Percentiles rank a stretch among this genome's conserved stretches.
phyloP scores from a whole-genome alignment of 2,113 vertebrate genomes.

The Brienomyrus brachyistius region DNA sequence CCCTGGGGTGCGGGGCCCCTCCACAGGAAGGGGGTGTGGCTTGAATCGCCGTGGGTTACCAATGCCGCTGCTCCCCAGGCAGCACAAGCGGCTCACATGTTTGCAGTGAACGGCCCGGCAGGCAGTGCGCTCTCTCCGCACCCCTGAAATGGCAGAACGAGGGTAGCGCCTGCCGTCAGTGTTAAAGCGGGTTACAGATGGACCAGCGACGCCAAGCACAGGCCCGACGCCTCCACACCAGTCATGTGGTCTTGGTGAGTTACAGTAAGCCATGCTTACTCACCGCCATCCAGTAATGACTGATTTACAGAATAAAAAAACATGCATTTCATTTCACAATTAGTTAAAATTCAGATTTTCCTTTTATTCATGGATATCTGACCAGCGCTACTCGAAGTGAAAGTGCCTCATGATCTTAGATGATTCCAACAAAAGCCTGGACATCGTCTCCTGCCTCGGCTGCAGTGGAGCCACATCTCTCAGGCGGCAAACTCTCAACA shows the following conservation, averaged over 20 bases:
- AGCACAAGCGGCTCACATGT: slow-evolving; percentile 59
- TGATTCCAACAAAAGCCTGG: neutral
- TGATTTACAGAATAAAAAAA: neutral
- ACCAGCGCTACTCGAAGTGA: neutral
- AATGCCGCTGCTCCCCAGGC: slow-evolving; percentile 47
- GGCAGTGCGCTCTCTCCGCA: slow-evolving; percentile 56
- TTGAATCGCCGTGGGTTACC: slow-evolving; percentile 26
- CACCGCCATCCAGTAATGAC: neutral
- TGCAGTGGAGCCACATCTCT: neutral
- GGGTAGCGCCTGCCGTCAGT: neutral
- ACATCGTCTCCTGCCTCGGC: neutral
- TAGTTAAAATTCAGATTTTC: neutral
- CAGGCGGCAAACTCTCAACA: neutral
- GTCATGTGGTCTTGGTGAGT: neutral
- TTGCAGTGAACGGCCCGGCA: slow-evolving; percentile 48
- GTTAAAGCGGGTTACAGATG: too few species aligned
- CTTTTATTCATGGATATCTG: neutral
- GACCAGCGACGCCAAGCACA: neutral
- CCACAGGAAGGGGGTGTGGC: slow-evolving; percentile 24
- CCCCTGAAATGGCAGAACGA: slow-evolving; percentile 38
- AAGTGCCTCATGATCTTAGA: neutral
- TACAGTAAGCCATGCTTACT: neutral
- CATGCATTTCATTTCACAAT: neutral
- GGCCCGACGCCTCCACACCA: neutral
- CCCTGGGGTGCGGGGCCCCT: slow-evolving; percentile 41